Conservation (phyloP, 2,797 vertebrate genomes). For the Meriones psammophilus region DNA sequence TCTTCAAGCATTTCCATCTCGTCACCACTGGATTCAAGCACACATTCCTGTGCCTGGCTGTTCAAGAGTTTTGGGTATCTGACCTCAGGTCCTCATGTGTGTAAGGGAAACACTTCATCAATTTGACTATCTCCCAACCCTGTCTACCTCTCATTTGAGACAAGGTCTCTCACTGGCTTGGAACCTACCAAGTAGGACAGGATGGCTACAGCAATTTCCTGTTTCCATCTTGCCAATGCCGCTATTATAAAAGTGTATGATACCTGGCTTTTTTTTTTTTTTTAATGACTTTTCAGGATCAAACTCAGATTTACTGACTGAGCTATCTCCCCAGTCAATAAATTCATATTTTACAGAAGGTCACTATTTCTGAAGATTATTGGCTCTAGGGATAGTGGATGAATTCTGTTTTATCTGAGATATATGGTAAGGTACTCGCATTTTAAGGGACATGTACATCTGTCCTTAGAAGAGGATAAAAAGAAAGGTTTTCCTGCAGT, state of each 20-base stretch:
- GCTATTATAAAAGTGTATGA: not conserved
- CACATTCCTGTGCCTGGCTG: not conserved
- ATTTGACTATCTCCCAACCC: not conserved
- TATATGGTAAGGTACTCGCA: not conserved
- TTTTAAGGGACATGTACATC: not conserved
- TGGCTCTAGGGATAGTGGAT: not conserved
- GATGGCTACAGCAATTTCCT: not conserved
- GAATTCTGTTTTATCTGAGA: slow-evolving; percentile 31
- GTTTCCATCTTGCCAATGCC: not conserved
- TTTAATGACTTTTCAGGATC: not conserved
- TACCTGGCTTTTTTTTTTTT: no score
- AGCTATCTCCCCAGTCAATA: not conserved
- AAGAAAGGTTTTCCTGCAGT: not conserved
- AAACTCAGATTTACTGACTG: not conserved
- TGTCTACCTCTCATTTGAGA: not conserved
- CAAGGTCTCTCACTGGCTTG: not conserved
- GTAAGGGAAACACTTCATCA: not conserved
- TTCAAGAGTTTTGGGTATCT: not conserved
- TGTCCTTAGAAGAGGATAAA: not conserved
- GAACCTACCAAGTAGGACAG: not conserved
- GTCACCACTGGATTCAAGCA: not conserved
- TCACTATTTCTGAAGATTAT: not conserved
- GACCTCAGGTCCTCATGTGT: not conserved
- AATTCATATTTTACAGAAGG: slow-evolving; percentile 38
- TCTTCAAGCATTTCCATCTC: not conserved